Evolutionary conservation across 2,113 vertebrate genomes (phyloP).

Genomic region (Rhipidura dahli): DNA sequence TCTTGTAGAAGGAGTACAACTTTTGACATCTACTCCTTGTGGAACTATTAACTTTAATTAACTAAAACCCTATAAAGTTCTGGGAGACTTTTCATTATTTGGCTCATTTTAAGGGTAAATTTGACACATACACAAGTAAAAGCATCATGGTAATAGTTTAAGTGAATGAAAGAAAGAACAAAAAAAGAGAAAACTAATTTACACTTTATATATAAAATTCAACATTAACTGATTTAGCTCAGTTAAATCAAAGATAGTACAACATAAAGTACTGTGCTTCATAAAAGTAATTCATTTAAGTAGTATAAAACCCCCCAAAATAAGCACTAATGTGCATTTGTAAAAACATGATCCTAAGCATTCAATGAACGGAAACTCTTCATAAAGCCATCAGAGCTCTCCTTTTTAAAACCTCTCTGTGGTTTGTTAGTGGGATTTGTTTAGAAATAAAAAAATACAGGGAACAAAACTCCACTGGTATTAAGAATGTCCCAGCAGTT

Average conservation of each 20-base stretch:
- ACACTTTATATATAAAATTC: not conserved
- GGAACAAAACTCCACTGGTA: not conserved
- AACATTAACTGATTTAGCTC: not conserved
- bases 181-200: not conserved
- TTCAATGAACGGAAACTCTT: not conserved
- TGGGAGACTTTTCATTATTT: not conserved
- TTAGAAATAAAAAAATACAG: not conserved
- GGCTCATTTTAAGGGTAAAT: not conserved
- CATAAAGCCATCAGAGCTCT: not conserved
- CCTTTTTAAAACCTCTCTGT: not conserved
- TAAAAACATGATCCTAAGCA: not conserved
- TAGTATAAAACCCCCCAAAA: not conserved
- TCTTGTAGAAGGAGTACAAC: not conserved
- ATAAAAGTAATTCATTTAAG: not conserved
- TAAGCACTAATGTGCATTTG: not conserved
- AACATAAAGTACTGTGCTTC: not conserved
- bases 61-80: not conserved
- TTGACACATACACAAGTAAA: not conserved
- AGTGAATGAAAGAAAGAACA: not conserved
- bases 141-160: not conserved
- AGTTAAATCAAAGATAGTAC: not conserved
- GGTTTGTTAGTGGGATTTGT: not conserved
- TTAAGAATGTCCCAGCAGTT: not conserved
- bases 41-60: not conserved
- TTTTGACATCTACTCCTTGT: not conserved